A percentile compares a stretch with the other conserved stretches of the same genome.
phyloP scores from a whole-genome alignment of 1,140 invertebrate genomes.

The Nebria ingens region DNA sequence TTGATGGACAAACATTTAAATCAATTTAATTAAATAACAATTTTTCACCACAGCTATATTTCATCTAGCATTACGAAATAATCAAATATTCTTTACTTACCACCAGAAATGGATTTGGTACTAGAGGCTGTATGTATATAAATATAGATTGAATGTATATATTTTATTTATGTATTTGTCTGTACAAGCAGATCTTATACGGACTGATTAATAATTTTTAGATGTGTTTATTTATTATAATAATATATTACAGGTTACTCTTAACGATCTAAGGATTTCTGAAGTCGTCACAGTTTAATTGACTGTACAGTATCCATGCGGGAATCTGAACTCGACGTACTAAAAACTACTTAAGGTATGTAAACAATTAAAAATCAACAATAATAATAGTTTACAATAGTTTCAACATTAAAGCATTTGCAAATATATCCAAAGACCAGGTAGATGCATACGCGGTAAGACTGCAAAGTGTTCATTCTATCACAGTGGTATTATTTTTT shows the following conservation, averaged over 20 bases:
- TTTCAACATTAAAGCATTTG: conserved; percentile 18
- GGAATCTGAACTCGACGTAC: conserved; percentile 13
- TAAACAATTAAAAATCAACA: conserved; percentile 16
- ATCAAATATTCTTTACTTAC: too few species aligned
- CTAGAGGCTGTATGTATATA: too few species aligned
- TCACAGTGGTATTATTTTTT: conserved; percentile 18
- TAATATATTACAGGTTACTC: conserved; percentile 16
- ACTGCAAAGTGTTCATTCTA: conserved; percentile 13
- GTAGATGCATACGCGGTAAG: neutral
- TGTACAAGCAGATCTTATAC: conserved; percentile 19
- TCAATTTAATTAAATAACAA: too few species aligned
- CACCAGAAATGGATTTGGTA: too few species aligned
- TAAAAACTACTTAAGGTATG: conserved; percentile 16
- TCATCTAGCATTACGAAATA: too few species aligned
- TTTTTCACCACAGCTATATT: too few species aligned
- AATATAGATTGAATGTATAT: neutral
- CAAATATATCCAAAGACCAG: conserved; percentile 9
- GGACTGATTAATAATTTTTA: conserved; percentile 14
- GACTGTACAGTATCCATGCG: conserved; percentile 19
- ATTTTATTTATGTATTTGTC: neutral
- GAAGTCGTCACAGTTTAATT: conserved; percentile 14
- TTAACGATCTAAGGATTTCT: conserved; percentile 15
- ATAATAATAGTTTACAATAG: conserved; percentile 18
- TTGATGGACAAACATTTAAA: neutral
- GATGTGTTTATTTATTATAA: conserved; percentile 11